Evolutionary conservation across 2,113 vertebrate genomes (phyloP).

Genomic region (Rhinoderma darwinii): DNA sequence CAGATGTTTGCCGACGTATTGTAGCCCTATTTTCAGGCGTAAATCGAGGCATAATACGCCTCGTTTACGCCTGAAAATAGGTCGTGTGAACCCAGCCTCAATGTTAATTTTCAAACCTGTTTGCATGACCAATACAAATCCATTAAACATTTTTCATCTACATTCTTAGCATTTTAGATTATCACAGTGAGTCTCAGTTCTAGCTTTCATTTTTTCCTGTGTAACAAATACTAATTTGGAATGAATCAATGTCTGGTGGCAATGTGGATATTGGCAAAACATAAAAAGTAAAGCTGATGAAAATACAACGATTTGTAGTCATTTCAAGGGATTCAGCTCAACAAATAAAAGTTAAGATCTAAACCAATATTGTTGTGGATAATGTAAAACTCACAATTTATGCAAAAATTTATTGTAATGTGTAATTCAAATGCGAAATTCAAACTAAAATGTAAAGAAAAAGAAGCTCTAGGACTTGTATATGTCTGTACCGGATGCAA

Average conservation of each 20-base stretch:
- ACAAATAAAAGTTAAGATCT: not conserved
- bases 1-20: too few species aligned
- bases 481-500: too few species aligned
- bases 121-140: conserved; percentile 12
- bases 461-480: not conserved
- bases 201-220: conserved; percentile 56
- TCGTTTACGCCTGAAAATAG: too few species aligned
- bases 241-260: conserved; percentile 63
- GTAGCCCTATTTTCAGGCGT: too few species aligned
- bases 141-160: conserved; percentile 30
- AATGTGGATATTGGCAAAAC: conserved; percentile 65
- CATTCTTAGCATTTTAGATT: conserved; percentile 29
- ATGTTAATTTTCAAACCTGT: not conserved
- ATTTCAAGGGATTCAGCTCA: not conserved
- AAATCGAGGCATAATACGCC: too few species aligned
- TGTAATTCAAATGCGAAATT: not conserved
- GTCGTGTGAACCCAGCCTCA: too few species aligned
- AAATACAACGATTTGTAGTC: conserved; percentile 66
- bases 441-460: not conserved
- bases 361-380: not conserved
- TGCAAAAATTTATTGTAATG: not conserved
- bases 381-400: not conserved
- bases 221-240: conserved; percentile 60
- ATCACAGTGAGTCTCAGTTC: conserved; percentile 40
- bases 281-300: conserved; percentile 52